Conservation (phyloP, 2,888 invertebrate species). For the Zaprionus lineosus region DNA sequence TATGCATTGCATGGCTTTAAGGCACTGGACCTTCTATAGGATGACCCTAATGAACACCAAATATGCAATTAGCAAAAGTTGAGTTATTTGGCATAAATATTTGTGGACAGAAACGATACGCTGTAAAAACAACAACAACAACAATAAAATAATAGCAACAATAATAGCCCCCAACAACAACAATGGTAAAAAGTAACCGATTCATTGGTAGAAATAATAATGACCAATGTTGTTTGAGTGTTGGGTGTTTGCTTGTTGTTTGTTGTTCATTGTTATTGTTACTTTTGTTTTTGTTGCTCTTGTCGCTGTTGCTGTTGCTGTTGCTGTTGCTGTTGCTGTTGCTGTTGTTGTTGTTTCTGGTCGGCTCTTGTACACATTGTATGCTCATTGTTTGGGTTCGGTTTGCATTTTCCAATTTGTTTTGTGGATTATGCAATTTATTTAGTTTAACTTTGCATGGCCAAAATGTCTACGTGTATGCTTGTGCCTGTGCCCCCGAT, state of each 20-base stretch:
- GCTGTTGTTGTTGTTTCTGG: constrained; percentile 5
- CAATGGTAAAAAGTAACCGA: constrained; percentile 10
- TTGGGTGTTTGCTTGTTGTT: too few species aligned
- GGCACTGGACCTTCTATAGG: constrained; percentile 23
- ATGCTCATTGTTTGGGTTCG: constrained; percentile 53
- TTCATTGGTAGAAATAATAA: constrained; percentile 47
- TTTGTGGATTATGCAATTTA: constrained; percentile 67
- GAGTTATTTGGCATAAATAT: constrained; percentile 72
- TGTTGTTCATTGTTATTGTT: constrained; percentile 6
- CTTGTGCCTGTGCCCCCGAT: constrained; percentile 35
- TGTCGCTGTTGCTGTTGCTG: constrained; percentile 12
- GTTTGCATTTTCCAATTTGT: constrained; percentile 65
- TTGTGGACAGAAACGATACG: constrained; percentile 53
- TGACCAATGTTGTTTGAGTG: too few species aligned
- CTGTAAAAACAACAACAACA: constrained; percentile 20
- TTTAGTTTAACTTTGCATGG: constrained; percentile 59
- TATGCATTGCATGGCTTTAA: neutral
- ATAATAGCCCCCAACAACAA: constrained; percentile 3
- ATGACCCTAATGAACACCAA: constrained; percentile 73
- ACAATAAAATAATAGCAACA: constrained; percentile 3
- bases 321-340: constrained; percentile 10
- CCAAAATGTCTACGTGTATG: constrained; percentile 38
- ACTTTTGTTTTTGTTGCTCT: constrained; percentile 21
- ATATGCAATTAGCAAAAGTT: constrained; percentile 75
- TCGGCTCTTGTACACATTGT: constrained; percentile 39